Percentiles rank a stretch among this genome's conserved stretches.
Conservation (phyloP, 2,797 vertebrate genomes). For the Hemitrygon akajei region DNA sequence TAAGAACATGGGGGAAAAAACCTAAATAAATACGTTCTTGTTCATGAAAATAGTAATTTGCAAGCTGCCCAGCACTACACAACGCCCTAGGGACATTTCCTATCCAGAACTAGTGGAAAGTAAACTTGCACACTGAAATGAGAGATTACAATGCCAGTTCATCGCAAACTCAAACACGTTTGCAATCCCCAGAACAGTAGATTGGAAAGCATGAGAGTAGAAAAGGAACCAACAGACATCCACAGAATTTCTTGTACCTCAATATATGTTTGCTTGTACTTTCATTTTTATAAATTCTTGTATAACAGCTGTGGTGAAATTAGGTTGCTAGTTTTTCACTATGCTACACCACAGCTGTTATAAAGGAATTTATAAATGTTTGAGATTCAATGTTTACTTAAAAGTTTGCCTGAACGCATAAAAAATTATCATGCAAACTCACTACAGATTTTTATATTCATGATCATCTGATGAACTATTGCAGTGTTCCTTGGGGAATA, state of each 20-base stretch:
- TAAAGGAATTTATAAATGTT: not conserved
- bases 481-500: not conserved
- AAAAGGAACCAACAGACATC: conserved; percentile 8
- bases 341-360: not conserved
- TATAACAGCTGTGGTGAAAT: not conserved
- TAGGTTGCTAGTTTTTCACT: not conserved
- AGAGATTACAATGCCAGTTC: conserved; percentile 8
- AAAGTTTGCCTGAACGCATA: not conserved
- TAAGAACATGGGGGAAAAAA: not conserved
- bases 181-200: conserved; percentile 21
- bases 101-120: conserved; percentile 21
- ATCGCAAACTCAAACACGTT: conserved; percentile 41
- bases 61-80: conserved; percentile 4
- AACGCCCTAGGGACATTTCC: not conserved
- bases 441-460: not conserved
- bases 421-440: not conserved
- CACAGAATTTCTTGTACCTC: no score
- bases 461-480: not conserved
- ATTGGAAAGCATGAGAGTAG: not conserved
- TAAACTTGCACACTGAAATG: not conserved
- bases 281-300: conserved; percentile 17
- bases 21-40: not conserved
- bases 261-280: conserved; percentile 14
- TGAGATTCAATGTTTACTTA: not conserved
- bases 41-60: conserved; percentile 15